Percentiles rank a stretch among this genome's conserved stretches.
Evolutionary conservation across 92 coral and sea anemone genomes (phyloP).

Genomic region (Porites divaricata): DNA sequence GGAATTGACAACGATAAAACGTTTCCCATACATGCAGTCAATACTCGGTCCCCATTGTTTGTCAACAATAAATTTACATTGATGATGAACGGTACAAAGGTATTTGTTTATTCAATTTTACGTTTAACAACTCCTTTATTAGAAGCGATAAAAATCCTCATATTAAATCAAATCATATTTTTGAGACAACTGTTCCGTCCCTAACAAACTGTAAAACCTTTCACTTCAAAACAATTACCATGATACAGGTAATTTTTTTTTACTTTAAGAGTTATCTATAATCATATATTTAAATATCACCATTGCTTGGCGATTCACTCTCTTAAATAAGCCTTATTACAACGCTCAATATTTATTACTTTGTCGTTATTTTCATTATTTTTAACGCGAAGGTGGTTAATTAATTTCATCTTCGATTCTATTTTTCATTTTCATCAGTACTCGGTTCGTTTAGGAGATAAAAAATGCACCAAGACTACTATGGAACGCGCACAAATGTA

Average conservation of each 20-base stretch:
- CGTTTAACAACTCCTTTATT: not conserved
- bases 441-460: too few relatives aligned
- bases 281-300: conserved; percentile 15
- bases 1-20: too few relatives aligned
- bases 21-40: too few relatives aligned
- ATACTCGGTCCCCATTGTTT: too few relatives aligned
- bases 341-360: not conserved
- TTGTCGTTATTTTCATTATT: not conserved
- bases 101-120: conserved; percentile 7
- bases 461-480: too few relatives aligned
- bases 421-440: too few relatives aligned
- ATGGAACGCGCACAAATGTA: too few relatives aligned
- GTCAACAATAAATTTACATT: not conserved
- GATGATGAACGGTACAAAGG: not conserved
- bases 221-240: not conserved
- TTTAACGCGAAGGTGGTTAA: not conserved
- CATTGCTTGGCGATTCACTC: not conserved
- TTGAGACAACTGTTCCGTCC: not conserved
- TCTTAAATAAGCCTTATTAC: conserved; percentile 28
- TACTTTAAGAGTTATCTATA: not conserved
- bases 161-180: not conserved
- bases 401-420: too few relatives aligned
- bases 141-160: not conserved
- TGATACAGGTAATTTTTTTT: not conserved
- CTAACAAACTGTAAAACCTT: conserved; percentile 1